A percentile compares a stretch with the other conserved stretches of the same genome.
phyloP scores from a whole-genome alignment of 2,113 vertebrate species.

The Rhombomys opimus region DNA sequence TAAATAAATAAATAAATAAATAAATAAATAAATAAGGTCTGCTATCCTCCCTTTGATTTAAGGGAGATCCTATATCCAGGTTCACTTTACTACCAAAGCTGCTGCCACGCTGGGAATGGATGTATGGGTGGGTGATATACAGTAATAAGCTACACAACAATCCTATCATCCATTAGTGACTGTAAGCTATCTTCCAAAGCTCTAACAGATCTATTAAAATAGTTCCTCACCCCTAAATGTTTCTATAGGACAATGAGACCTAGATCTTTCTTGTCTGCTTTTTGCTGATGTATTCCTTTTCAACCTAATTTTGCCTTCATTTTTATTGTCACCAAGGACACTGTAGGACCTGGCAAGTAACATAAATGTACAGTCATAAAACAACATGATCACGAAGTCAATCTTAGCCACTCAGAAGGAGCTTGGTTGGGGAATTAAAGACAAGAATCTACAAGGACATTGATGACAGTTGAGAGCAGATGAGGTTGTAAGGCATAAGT shows the following conservation, averaged over 20 bases:
- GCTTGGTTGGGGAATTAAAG: constrained; percentile 9
- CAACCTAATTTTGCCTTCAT: constrained; percentile 28
- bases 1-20: too few species aligned
- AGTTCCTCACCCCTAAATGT: background rate
- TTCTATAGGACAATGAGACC: background rate
- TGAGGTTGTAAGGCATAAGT: background rate
- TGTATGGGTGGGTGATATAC: background rate
- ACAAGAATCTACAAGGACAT: constrained; percentile 28
- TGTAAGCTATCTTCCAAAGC: background rate
- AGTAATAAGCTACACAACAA: background rate
- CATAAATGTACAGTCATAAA: background rate
- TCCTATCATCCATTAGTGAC: background rate
- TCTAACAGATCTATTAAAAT: background rate
- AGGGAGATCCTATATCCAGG: background rate
- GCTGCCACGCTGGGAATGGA: background rate
- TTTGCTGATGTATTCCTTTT: background rate
- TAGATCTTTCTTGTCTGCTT: background rate
- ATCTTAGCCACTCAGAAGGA: background rate
- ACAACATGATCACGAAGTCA: background rate
- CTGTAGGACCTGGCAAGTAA: background rate
- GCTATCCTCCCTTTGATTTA: background rate
- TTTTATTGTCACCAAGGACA: constrained; percentile 19
- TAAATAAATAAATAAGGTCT: background rate
- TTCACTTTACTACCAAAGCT: background rate
- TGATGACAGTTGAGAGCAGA: constrained; percentile 31